Base-by-base conservation (phyloP, 2,888 invertebrate genomes). In the Netelia fuscicornis region DNA sequence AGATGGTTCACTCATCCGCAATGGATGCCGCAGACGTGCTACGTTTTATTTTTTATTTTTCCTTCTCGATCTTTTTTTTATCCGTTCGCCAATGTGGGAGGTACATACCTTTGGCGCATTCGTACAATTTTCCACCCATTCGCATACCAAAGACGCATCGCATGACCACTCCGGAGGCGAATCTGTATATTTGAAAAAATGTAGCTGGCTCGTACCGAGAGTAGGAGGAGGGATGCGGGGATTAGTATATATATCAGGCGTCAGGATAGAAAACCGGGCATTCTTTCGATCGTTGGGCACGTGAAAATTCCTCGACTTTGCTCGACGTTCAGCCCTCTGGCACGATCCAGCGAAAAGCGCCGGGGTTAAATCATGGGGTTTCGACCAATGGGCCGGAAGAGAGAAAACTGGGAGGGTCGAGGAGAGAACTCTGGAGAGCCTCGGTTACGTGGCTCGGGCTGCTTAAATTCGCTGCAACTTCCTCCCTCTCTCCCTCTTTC, bases 381-480 rank as follows among this genome's bases (percentile, higher is more conserved):
- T 89, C 89, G 90, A 89, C 91, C 92, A 93, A 93, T 93, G 92
- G 90, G 88, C 89, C 89, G 92, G 92, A 92, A 92, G 90, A 84
- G 85, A 85, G 80, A 88, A 81, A 79, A 76, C 81, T 62, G 74
- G 54, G 54, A 42, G 70, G 60, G 62, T 20, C 72, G 75, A 42
- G 48, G 54, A 60, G 64, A 20, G 37, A 58, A 58, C 20, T n/a
- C 13, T 44, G 17, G n/a, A 68, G 54, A 54, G 58, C 64, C 64
- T 71, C 65, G 17, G 6, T 65, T 65, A 56, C 65, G 54, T 62
- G 70, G 10, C 58, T 80, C 72, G 25, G 20, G 56, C 11, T 54
- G 64, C 60, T 23, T 58, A 30, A 17, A 68, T 60, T 72, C 25
- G 65, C 72, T 80, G 52, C 71, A 70, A 76, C 72, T 82, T 20